A percentile compares a stretch with the other conserved stretches of the same genome.
These are phyloP conservation scores for Zele albiditarsus DNA, from an alignment of 2,888 invertebrate species.

Conservation along the genomic window DNA sequence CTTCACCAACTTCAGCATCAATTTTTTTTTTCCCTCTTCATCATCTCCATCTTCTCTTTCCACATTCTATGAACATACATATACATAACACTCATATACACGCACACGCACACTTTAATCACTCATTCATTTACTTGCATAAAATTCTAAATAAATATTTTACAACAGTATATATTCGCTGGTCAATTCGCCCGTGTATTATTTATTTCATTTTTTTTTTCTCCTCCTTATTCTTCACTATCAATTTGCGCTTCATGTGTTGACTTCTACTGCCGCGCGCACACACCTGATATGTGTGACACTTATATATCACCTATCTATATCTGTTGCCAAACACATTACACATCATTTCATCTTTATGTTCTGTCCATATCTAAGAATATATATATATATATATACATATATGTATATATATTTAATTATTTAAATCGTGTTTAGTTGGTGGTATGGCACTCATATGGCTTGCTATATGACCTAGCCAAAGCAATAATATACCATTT, in stretches of 20 bases:
- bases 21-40: background rate
- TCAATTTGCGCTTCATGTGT: background rate
- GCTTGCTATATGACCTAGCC: constrained; percentile 61
- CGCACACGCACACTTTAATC: constrained; percentile 34
- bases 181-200: constrained; percentile 32
- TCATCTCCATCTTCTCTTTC: background rate
- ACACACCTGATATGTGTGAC: background rate
- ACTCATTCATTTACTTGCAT: constrained; percentile 22
- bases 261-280: background rate
- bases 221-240: constrained; percentile 11
- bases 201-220: constrained; percentile 2
- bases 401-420: constrained; percentile 26
- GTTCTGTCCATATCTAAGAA: constrained; percentile 47
- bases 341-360: constrained; percentile 35
- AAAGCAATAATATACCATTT: constrained; percentile 45
- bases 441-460: constrained; percentile 72
- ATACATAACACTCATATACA: constrained; percentile 13
- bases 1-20: background rate
- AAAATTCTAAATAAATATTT: constrained; percentile 57
- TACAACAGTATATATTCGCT: constrained; percentile 47
- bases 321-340: constrained; percentile 2
- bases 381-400: constrained; percentile 38
- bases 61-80: constrained; percentile 29
- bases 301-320: constrained; percentile 25
- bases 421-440: constrained; percentile 56